Evolutionary conservation across 2,888 invertebrate genomes (phyloP).

Genomic region (Germaria angustata): DNA sequence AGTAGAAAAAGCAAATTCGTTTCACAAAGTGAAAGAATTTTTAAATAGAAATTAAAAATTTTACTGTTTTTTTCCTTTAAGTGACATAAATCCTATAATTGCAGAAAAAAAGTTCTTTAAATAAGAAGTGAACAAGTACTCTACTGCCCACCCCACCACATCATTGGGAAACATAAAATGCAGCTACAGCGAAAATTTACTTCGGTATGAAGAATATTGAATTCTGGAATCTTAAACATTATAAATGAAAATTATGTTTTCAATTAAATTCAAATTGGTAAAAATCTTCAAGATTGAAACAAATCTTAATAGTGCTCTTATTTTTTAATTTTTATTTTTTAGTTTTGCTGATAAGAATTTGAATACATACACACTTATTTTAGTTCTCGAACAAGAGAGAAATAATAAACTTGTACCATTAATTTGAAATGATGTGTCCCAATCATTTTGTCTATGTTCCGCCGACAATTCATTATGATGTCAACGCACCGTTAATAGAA

Average conservation of each 20-base stretch:
- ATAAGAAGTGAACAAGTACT: background rate
- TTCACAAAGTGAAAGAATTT: background rate
- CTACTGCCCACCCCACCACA: background rate
- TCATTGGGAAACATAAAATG: slow-evolving; percentile 40
- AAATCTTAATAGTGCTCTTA: slow-evolving; percentile 32
- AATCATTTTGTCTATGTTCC: slow-evolving; percentile 48
- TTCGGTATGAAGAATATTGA: slow-evolving; percentile 37
- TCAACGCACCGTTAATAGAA: background rate
- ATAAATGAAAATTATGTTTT: background rate
- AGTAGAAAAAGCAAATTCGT: slow-evolving; percentile 21
- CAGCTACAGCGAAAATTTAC: slow-evolving; percentile 31
- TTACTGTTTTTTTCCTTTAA: background rate
- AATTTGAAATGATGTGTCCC: slow-evolving; percentile 32
- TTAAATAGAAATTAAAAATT: background rate
- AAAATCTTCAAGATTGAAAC: background rate
- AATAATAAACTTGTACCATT: background rate
- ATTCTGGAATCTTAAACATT: slow-evolving; percentile 9
- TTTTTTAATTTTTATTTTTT: background rate
- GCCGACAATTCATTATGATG: too few species aligned
- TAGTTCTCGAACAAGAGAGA: background rate
- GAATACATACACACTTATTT: background rate
- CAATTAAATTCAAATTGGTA: slow-evolving; percentile 53
- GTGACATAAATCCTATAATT: background rate
- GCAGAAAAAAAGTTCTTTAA: background rate
- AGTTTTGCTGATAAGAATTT: slow-evolving; percentile 39